These are phyloP conservation scores for Mythimna pallens DNA, from an alignment of 2,888 invertebrate species.

Conservation along the genomic window DNA sequence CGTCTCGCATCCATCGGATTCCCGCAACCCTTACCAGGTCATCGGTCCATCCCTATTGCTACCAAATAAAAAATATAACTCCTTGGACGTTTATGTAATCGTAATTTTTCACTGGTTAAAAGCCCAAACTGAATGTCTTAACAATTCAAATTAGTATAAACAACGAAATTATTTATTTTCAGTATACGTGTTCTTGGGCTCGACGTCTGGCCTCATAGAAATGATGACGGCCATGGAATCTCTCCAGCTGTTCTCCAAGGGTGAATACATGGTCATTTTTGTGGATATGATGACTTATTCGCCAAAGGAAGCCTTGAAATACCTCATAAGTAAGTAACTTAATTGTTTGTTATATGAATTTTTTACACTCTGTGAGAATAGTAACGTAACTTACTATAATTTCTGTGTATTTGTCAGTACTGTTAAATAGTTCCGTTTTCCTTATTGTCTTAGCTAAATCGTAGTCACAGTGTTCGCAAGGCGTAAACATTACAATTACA, in stretches of 20 bases:
- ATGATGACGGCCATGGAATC: conserved; percentile 98
- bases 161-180: conserved; percentile 70
- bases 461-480: conserved; percentile 27
- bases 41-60: no score
- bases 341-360: not conserved
- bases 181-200: conserved; percentile 99
- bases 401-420: conserved; percentile 26
- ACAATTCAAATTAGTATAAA: no score
- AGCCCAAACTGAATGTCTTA: no score
- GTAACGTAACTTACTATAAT: conserved; percentile 1
- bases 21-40: no score
- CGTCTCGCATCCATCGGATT: no score
- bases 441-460: conserved; percentile 41
- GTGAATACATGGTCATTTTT: conserved; percentile 98
- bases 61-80: no score
- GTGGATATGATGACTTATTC: conserved; percentile 98
- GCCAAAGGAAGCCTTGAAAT: conserved; percentile 93
- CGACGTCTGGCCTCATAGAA: conserved; percentile 95
- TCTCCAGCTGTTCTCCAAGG: conserved; percentile 95
- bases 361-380: no score
- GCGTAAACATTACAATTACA: conserved; percentile 53
- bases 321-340: conserved; percentile 93
- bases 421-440: conserved; percentile 41
- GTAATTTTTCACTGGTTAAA: no score
- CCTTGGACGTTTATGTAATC: no score